Evolutionary conservation across 2,113 vertebrate genomes (phyloP), one percentile per base, ranked within the genome.

Genomic region (Cervus canadensis): DNA sequence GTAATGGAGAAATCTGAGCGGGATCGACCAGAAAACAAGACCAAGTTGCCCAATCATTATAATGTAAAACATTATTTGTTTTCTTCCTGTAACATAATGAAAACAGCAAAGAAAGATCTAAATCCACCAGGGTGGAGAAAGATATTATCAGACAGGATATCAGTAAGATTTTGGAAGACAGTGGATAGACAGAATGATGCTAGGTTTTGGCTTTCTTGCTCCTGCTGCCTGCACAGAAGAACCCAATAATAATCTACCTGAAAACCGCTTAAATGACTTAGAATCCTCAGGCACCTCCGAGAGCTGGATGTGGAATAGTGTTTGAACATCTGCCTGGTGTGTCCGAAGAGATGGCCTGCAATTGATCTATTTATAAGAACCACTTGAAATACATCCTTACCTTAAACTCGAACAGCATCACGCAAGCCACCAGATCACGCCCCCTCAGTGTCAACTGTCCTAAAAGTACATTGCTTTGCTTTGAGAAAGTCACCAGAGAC

Each of bases 21-120:
- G n/a, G 99, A 99, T 95, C 99, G 99, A 94, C 99, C 99, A 92
- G 45, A 99, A 99, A 96, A 98, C 54, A 98, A 98, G 62, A 95
- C 76, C 50, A 91, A 86, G 25, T 94, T 92, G 74, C 52, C 50
- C 23, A 48, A 59, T 97, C 50, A 59, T 87, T 96, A 97, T 11
- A 90, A 94, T 57, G 57, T 19, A 94, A 92, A 95, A 94, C 21
- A 90, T 40, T 40, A 40, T 40, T 48, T 97, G 59, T 28, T 92
- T 89, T 78, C 54, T 92, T 87, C 78, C 54, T 87, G 84, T 36
- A 67, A 87, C 94, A 90, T 78, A 96, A 1, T 83, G 21, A 94
- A 93, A 94, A 60, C 25, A 67, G 43, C 33, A 81, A 96, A 84
- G 26, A 90, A 93, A 97, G 40, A 76, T 30, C 36, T 85, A 97